Percentiles rank a stretch among this genome's conserved stretches.
Conservation (phyloP, 2,888 invertebrate species). For the Ditylenchus weischeri region DNA sequence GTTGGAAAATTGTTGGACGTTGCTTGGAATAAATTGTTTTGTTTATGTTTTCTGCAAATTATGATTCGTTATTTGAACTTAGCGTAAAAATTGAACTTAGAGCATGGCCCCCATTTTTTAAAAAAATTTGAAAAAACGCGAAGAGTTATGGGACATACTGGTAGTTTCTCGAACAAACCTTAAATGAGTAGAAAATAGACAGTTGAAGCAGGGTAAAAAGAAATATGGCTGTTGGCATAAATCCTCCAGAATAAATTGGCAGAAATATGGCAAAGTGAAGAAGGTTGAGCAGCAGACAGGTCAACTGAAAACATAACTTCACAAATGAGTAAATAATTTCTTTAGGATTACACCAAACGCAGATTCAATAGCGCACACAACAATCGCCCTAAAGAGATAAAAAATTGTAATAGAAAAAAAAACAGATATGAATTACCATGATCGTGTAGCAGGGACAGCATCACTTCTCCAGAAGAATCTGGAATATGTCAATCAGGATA, state of each 20-base stretch:
- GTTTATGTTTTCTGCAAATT: no score
- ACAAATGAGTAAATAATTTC: neutral
- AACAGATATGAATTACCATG: constrained; percentile 39
- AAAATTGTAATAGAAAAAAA: neutral
- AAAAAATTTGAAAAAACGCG: no score
- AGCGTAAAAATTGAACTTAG: no score
- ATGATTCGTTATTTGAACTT: no score
- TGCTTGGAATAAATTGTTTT: no score
- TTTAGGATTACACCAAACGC: constrained; percentile 8
- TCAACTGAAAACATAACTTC: constrained; percentile 39
- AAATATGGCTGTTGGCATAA: constrained; percentile 46
- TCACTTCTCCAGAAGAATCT: constrained; percentile 50
- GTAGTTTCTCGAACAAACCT: constrained; percentile 31
- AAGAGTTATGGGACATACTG: no score
- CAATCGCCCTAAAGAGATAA: constrained; percentile 46
- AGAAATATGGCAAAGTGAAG: constrained; percentile 51
- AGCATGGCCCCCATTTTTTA: no score
- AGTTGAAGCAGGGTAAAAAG: constrained; percentile 50
- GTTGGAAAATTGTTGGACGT: no score
- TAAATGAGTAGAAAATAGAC: constrained; percentile 53
- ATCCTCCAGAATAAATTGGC: constrained; percentile 40
- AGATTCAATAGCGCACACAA: constrained; percentile 52
- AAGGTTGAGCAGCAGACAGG: constrained; percentile 49
- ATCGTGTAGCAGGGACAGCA: constrained; percentile 51
- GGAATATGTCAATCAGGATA: neutral